Percentiles rank a stretch among this genome's conserved stretches.
These are phyloP conservation scores for Octomys mimax DNA, from an alignment of 2,797 vertebrate species.

Conservation along the genomic window DNA sequence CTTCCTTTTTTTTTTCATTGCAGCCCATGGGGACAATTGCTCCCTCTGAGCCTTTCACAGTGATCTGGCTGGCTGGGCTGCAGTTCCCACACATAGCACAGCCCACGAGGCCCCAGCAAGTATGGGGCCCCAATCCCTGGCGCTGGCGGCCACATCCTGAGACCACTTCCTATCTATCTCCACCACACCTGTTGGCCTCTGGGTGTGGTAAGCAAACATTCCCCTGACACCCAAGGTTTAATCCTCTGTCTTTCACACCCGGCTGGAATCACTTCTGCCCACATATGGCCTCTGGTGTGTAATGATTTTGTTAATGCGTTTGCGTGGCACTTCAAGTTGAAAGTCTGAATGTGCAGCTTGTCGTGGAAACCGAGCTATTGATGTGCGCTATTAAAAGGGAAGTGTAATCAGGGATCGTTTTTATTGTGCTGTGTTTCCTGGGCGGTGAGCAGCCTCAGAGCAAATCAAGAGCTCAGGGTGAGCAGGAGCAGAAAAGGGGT, in stretches of 20 bases:
- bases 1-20: background rate
- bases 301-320: background rate
- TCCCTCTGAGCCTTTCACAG: background rate
- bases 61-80: background rate
- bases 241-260: background rate
- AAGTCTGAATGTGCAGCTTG: background rate
- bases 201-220: background rate
- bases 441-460: background rate
- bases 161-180: background rate
- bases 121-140: accelerated
- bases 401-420: background rate
- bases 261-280: background rate
- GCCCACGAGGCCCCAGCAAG: accelerated
- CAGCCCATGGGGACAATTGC: background rate
- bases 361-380: background rate
- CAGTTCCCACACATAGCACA: background rate
- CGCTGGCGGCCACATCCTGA: accelerated
- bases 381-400: background rate
- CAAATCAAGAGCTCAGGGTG: accelerated
- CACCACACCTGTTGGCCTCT: background rate
- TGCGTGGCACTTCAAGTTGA: accelerated
- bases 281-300: background rate
- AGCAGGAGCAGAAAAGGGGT: accelerated
- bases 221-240: background rate
- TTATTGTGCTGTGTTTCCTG: background rate